Percentiles rank a stretch among this genome's conserved stretches.
Evolutionary conservation across 1,140 invertebrate genomes (phyloP).

Genomic region (Lutraria rhynchaena): DNA sequence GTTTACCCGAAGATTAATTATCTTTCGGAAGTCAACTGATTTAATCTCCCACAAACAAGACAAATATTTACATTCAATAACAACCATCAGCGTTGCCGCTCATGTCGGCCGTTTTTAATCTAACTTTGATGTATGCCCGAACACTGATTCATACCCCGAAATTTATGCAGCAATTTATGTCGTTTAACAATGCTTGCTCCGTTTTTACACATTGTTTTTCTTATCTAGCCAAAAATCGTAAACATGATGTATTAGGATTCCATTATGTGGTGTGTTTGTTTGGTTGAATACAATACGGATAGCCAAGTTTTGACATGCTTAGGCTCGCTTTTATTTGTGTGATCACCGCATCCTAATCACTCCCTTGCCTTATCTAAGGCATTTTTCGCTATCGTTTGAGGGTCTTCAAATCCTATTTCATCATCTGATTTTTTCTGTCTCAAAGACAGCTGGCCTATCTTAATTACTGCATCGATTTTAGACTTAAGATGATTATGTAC

Average conservation of each 20-base stretch:
- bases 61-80: conserved; percentile 57
- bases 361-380: conserved; percentile 22
- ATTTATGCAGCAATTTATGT: conserved; percentile 55
- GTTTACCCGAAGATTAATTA: conserved; percentile 54
- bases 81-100: conserved; percentile 26
- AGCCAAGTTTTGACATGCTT: conserved; percentile 8
- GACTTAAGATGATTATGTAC: no score
- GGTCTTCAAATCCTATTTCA: conserved; percentile 41
- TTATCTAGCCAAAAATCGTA: conserved; percentile 48
- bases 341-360: no score
- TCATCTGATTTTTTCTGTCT: conserved; percentile 15
- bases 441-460: conserved; percentile 36
- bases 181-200: conserved; percentile 30
- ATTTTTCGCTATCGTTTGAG: conserved; percentile 34
- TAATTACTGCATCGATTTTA: conserved; percentile 52
- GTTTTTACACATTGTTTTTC: conserved; percentile 33
- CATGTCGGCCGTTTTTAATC: conserved; percentile 52
- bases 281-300: conserved; percentile 9
- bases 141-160: conserved; percentile 18
- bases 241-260: conserved; percentile 48
- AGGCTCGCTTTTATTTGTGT: no score
- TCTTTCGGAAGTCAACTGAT: conserved; percentile 58
- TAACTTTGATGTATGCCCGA: conserved; percentile 51
- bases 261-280: conserved; percentile 19
- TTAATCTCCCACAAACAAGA: conserved; percentile 56